These are phyloP conservation scores for Branchipolynoe longqiensis DNA, from an alignment of 2,888 invertebrate species.

Conservation along the genomic window DNA sequence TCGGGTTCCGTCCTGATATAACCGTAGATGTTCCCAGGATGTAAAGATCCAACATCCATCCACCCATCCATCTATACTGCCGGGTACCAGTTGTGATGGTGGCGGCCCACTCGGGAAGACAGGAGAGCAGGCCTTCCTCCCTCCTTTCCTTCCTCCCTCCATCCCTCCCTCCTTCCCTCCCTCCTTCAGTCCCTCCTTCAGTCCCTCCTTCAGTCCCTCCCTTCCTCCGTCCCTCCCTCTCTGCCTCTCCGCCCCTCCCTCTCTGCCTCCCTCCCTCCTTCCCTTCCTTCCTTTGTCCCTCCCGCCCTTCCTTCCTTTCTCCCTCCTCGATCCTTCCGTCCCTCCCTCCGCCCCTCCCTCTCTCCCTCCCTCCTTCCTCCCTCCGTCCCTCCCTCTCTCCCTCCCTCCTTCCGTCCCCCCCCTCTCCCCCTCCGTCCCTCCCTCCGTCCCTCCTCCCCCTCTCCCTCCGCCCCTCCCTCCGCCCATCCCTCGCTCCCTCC, in stretches of 20 bases:
- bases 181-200: neutral
- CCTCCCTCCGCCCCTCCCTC: neutral
- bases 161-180: neutral
- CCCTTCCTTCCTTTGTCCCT: neutral
- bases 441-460: too few relatives aligned
- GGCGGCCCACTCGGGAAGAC: too few relatives aligned
- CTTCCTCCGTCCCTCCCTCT: neutral
- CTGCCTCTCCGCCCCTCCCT: neutral
- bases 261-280: neutral
- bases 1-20: too few relatives aligned
- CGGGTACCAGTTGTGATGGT: too few relatives aligned
- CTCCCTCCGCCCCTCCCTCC: neutral
- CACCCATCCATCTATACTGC: too few relatives aligned
- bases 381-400: neutral
- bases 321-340: neutral
- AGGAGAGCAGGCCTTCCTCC: too few relatives aligned
- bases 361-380: neutral
- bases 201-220: constrained; percentile 4
- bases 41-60: too few relatives aligned
- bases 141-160: too few relatives aligned
- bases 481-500: too few relatives aligned
- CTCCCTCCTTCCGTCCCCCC: too few relatives aligned
- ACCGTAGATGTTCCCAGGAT: too few relatives aligned
- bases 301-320: neutral
- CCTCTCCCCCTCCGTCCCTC: too few relatives aligned